Evolutionary conservation across 2,797 vertebrate species (phyloP), one percentile per base, ranked within the genome.

Genomic region (Lophotriccus pileatus): DNA sequence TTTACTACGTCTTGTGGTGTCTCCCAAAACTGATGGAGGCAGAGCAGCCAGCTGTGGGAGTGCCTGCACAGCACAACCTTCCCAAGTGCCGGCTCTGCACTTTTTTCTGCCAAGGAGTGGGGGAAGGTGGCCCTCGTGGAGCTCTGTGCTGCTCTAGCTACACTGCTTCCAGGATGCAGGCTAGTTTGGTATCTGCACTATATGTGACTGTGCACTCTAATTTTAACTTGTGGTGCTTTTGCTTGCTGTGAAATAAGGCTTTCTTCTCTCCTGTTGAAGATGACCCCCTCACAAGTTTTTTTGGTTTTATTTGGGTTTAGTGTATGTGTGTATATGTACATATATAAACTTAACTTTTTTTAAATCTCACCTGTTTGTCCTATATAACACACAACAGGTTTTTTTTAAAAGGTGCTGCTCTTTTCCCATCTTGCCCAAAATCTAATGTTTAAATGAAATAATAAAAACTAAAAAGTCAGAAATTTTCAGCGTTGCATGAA

Each of bases 311-410:
- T 95, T 97, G 95, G 89, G n/a, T 97, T 95, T 84, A 73, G 89
- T 97, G 53, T 97, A 85, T 90, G 83, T 95, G 92, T 97, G 95
- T 97, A 90, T 95, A 94, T 98, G 94, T 97, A 94, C 30, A 93
- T 93, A 93, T 95, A 97, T 96, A 95, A 97, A 93, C 78, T 93
- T 78, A 94, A 87, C 93, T 53, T 95, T 97, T 97, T 96, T 94
- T 96, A 96, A 96, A 96, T 83, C 58, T 97, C 93, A 95, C 94
- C 94, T 97, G 90, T 97, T 98, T 97, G 95, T 97, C 97, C 91
- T 95, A 67, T 93, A 36, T 96, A 97, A 78, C 94, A 96, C 62
- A 95, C 81, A 91, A 88, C 92, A 96, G 88, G 94, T 27, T 92
- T 93, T 94, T 89, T 83, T 93, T 84, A 93, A 97, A 97, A 93